These are phyloP conservation scores for Chlorospingus flavigularis DNA, from an alignment of 2,797 vertebrate species.

Conservation along the genomic window DNA sequence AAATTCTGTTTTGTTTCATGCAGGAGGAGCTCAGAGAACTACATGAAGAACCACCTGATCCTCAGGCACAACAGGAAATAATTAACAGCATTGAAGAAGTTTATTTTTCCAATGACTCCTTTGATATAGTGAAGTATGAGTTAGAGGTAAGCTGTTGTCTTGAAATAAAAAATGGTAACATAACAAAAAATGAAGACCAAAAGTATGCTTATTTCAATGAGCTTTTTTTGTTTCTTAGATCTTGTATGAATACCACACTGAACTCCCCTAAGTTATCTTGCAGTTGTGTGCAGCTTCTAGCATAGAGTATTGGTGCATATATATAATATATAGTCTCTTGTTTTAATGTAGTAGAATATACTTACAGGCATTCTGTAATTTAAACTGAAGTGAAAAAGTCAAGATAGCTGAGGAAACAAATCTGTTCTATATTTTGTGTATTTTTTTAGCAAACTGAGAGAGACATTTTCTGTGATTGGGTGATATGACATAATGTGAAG, in stretches of 20 bases:
- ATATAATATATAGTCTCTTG: not conserved
- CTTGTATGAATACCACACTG: not conserved
- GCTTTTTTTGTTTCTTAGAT: not conserved
- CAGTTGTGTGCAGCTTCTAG: not conserved
- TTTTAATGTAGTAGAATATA: not conserved
- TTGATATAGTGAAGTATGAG: slow-evolving; percentile 94
- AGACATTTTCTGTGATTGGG: not conserved
- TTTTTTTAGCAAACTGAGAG: not conserved
- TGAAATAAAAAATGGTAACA: not conserved
- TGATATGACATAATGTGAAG: not conserved
- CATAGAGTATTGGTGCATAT: not conserved
- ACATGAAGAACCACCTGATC: slow-evolving; percentile 90
- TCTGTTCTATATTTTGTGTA: not conserved
- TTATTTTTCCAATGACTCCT: slow-evolving; percentile 94
- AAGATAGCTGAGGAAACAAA: not conserved
- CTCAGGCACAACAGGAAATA: slow-evolving; percentile 94
- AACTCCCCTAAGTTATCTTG: not conserved
- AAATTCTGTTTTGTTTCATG: not conserved
- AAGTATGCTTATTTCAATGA: not conserved
- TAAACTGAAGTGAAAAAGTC: not conserved
- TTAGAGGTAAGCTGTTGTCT: slow-evolving; percentile 85
- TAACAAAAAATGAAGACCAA: not conserved
- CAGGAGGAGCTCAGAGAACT: slow-evolving; percentile 94
- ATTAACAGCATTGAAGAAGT: slow-evolving; percentile 96
- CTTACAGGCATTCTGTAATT: not conserved